Evolutionary conservation across 2,888 invertebrate genomes (phyloP).

Genomic region (Harpalus rubripes): DNA sequence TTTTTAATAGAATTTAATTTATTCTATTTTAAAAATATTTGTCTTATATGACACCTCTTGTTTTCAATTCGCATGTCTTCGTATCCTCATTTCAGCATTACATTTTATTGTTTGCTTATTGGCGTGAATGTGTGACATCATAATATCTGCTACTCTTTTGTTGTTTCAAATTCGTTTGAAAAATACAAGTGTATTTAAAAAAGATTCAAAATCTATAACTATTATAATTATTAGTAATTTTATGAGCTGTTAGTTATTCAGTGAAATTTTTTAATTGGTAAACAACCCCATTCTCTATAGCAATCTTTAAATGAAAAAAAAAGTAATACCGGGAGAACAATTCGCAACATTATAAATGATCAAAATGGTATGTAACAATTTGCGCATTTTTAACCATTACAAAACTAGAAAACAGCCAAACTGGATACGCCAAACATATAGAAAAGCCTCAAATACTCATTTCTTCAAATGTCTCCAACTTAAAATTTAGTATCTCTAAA

Average conservation of each 20-base stretch:
- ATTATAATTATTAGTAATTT: not conserved
- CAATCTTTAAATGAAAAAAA: no score
- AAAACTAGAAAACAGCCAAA: conserved; percentile 35
- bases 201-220: not conserved
- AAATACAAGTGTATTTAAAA: no score
- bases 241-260: not conserved
- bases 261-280: not conserved
- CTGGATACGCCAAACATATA: conserved; percentile 17
- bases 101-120: no score
- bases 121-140: no score
- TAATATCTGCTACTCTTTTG: no score
- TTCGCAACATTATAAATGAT: not conserved
- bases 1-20: no score
- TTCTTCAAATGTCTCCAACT: conserved; percentile 18
- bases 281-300: no score
- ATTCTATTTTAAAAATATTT: no score
- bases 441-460: conserved; percentile 16
- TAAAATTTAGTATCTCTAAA: conserved; percentile 36
- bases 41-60: no score
- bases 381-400: conserved; percentile 10
- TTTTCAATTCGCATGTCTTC: no score
- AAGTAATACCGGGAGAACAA: no score
- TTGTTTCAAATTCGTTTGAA: not conserved
- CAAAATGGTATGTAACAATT: conserved; percentile 16
- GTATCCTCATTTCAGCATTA: no score